Evolutionary conservation across 2,113 vertebrate species (phyloP).

Genomic region (Erythrocercus mccallii): DNA sequence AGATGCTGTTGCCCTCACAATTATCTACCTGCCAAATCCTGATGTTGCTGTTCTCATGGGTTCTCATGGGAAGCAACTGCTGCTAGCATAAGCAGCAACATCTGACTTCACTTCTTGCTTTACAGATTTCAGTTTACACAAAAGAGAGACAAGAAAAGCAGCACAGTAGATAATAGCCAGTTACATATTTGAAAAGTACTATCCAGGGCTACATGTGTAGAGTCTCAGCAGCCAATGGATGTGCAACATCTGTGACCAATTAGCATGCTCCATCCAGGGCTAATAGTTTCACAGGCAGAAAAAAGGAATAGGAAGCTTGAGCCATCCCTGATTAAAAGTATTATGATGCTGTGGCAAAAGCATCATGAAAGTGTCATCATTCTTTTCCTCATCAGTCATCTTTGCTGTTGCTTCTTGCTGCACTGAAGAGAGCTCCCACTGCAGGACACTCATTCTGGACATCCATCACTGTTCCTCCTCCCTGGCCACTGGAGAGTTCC

Average conservation of each 20-base stretch:
- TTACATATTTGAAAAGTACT: not conserved
- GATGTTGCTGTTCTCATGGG: not conserved
- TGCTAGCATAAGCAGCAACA: not conserved
- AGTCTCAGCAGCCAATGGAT: not conserved
- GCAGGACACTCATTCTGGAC: rapidly evolving
- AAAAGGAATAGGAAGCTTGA: not conserved
- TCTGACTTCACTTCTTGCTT: not conserved
- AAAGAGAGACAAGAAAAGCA: not conserved
- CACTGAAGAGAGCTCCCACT: not conserved
- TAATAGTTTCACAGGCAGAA: not conserved
- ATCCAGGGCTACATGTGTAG: not conserved
- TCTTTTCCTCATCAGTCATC: not conserved
- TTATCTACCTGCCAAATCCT: not conserved
- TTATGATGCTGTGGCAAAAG: not conserved
- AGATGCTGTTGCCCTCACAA: not conserved
- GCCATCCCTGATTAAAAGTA: not conserved
- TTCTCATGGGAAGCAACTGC: not conserved
- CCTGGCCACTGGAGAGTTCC: not conserved
- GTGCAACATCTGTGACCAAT: not conserved
- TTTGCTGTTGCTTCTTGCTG: not conserved
- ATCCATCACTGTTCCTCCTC: not conserved
- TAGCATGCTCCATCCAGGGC: not conserved
- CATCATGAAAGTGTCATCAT: not conserved
- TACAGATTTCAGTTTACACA: not conserved
- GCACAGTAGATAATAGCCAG: not conserved